A percentile compares a stretch with the other conserved stretches of the same genome.
phyloP scores from a whole-genome alignment of 2,113 vertebrate genomes.

The Bungarus multicinctus region DNA sequence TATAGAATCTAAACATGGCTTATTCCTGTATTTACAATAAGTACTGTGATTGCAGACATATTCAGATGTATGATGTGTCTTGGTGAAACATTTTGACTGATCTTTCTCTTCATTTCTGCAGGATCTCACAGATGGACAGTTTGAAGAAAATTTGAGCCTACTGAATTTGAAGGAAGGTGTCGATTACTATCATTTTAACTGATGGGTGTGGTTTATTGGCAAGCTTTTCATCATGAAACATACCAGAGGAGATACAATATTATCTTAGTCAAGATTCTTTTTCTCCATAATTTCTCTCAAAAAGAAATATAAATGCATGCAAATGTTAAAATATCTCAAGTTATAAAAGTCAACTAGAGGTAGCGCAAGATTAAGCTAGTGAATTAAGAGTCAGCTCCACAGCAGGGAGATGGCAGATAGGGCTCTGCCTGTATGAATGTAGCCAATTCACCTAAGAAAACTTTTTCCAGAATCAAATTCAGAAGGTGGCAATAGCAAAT shows the following conservation, averaged over 20 bases:
- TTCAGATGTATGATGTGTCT: neutral
- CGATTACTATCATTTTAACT: constrained; percentile 80
- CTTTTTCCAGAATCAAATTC: neutral
- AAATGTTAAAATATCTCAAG: rapidly evolving
- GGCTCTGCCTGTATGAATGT: neutral
- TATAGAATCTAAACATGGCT: neutral
- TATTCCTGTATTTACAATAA: neutral
- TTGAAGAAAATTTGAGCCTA: constrained; percentile 83
- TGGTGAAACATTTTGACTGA: neutral
- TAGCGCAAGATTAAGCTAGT: neutral
- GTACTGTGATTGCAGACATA: neutral
- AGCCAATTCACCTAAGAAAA: neutral
- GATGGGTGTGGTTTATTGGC: constrained; percentile 13
- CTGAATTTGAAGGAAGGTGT: constrained; percentile 78
- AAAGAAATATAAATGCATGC: neutral
- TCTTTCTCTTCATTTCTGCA: constrained; percentile 32
- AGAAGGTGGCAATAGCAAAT: neutral
- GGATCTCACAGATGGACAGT: constrained; percentile 88
- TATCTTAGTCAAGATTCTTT: neutral
- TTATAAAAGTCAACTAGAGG: neutral
- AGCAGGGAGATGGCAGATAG: neutral
- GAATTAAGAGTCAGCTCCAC: neutral
- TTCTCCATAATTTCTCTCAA: neutral
- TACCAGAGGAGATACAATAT: rapidly evolving
- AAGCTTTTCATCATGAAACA: neutral